Evolutionary conservation across 2,797 vertebrate species (phyloP).

Genomic region (Peromyscus aztecus): DNA sequence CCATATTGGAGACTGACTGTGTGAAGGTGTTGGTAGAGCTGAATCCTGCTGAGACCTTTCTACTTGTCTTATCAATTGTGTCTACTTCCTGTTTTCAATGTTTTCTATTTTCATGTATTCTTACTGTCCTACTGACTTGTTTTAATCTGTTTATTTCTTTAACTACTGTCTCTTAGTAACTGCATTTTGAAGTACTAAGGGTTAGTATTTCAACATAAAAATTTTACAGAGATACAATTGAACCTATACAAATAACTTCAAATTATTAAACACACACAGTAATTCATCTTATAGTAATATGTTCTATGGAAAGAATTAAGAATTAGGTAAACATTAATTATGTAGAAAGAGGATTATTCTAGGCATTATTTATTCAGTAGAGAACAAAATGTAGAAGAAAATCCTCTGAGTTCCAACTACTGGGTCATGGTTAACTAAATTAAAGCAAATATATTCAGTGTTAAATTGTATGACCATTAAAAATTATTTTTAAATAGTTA

Average conservation of each 20-base stretch:
- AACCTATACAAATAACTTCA: slow-evolving; percentile 2
- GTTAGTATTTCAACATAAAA: neutral
- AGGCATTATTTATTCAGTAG: slow-evolving; percentile 23
- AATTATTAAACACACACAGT: neutral
- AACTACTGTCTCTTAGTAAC: neutral
- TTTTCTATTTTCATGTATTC: neutral
- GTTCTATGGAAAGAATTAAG: slow-evolving; percentile 1
- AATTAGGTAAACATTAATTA: slow-evolving; percentile 58
- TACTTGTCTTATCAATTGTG: neutral
- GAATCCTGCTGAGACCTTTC: neutral
- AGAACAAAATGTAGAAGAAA: neutral
- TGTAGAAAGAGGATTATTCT: slow-evolving; percentile 45
- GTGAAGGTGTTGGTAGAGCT: neutral
- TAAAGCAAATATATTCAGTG: neutral
- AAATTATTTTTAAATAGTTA: slow-evolving; percentile 46
- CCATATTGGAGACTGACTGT: neutral
- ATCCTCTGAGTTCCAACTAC: neutral
- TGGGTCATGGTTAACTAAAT: neutral
- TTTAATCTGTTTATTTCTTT: slow-evolving; percentile 16
- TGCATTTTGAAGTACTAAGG: neutral
- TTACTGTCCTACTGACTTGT: neutral
- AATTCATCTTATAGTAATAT: slow-evolving; percentile 33
- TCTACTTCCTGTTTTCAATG: neutral
- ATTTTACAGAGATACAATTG: neutral
- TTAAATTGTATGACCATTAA: neutral